phyloP scores from a whole-genome alignment of 2,888 invertebrate species.

The Zygaena filipendulae region DNA sequence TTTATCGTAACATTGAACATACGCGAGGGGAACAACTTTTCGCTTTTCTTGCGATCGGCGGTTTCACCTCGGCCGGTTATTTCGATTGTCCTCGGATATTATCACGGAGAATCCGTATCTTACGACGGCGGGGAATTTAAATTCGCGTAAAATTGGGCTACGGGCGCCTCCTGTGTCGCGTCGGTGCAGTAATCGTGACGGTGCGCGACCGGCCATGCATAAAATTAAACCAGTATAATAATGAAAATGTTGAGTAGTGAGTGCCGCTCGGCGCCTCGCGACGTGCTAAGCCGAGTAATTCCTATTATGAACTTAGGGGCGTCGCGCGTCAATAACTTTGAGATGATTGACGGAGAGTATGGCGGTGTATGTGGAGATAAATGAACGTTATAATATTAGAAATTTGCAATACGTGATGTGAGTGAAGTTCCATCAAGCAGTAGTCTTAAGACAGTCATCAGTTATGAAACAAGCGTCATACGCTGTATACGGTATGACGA shows the following conservation, averaged over 20 bases:
- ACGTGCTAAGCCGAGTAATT: conserved; percentile 47
- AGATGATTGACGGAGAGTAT: too few relatives aligned
- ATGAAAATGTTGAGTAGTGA: conserved; percentile 41
- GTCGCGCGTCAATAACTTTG: too few relatives aligned
- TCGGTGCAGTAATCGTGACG: conserved; percentile 22
- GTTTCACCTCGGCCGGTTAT: background rate
- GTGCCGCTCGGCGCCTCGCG: conserved; percentile 23
- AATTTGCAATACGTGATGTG: too few relatives aligned
- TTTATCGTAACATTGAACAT: too few relatives aligned
- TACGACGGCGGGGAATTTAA: conserved; percentile 26
- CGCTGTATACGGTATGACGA: too few relatives aligned
- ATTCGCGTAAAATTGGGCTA: conserved; percentile 29
- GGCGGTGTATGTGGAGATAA: too few relatives aligned
- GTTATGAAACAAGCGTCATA: too few relatives aligned
- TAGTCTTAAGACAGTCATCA: too few relatives aligned
- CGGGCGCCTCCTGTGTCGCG: conserved; percentile 23
- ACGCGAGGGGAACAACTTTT: conserved; percentile 24
- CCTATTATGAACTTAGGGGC: conserved; percentile 28
- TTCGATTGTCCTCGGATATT: conserved; percentile 22
- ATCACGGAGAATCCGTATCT: conserved; percentile 24
- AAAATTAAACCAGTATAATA: conserved; percentile 66
- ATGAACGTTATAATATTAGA: too few relatives aligned
- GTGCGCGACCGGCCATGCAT: conserved; percentile 56
- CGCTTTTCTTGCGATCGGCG: background rate
- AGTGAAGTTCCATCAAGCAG: too few relatives aligned